Percentiles rank a stretch among this genome's conserved stretches.
Evolutionary conservation across 1,140 invertebrate species (phyloP).

Genomic region (Scaptomyza hsui): DNA sequence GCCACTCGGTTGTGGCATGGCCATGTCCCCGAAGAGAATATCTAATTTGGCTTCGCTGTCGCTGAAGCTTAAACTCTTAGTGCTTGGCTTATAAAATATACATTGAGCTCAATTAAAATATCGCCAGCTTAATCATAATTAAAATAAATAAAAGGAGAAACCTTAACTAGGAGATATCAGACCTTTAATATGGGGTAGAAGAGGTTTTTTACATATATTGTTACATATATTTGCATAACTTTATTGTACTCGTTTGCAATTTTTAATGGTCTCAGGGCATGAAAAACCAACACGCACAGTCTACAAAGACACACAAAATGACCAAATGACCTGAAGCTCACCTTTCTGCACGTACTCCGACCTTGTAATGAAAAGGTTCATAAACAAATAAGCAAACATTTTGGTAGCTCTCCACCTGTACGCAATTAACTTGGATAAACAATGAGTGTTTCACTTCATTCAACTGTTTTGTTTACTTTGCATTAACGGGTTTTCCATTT

Average conservation of each 20-base stretch:
- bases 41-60: slow-evolving; percentile 53
- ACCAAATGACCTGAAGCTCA: slow-evolving; percentile 17
- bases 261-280: too few relatives aligned
- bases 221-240: too few relatives aligned
- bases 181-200: too few relatives aligned
- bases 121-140: slow-evolving; percentile 23
- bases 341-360: slow-evolving; percentile 19
- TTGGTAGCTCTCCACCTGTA: slow-evolving; percentile 28
- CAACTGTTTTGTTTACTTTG: slow-evolving; percentile 64
- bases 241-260: too few relatives aligned
- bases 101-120: slow-evolving; percentile 65
- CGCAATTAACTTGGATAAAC: slow-evolving; percentile 67
- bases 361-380: slow-evolving; percentile 51
- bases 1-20: neutral
- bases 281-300: neutral
- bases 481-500: slow-evolving; percentile 54
- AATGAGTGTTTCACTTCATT: slow-evolving; percentile 41
- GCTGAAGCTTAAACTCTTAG: slow-evolving; percentile 33
- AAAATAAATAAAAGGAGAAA: neutral
- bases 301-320: neutral
- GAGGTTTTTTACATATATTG: too few relatives aligned
- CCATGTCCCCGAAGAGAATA: neutral
- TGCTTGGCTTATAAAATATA: slow-evolving; percentile 56
- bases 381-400: slow-evolving; percentile 61
- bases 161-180: too few relatives aligned